phyloP scores from a whole-genome alignment of 1,140 invertebrate genomes.

The Drosophila truncata region DNA sequence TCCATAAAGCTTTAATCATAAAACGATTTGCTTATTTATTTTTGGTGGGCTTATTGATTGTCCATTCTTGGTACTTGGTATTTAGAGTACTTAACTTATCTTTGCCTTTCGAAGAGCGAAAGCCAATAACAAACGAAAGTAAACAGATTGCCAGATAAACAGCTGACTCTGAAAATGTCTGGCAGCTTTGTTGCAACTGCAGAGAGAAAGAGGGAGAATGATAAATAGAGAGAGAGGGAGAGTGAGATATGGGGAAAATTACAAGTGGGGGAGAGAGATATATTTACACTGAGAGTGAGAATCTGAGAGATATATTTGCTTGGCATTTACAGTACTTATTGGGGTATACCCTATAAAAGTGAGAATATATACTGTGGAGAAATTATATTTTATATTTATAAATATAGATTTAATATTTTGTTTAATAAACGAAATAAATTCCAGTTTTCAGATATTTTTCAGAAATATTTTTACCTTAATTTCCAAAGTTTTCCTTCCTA shows the following conservation, averaged over 20 bases:
- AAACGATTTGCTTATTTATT: constrained; percentile 28
- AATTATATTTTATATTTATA: no score
- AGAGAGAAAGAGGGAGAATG: constrained; percentile 2
- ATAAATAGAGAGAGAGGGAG: background rate
- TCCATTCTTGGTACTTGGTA: constrained; percentile 25
- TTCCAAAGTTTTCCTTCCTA: no score
- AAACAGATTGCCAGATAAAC: constrained; percentile 60
- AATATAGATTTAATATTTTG: no score
- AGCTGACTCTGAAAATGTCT: constrained; percentile 63
- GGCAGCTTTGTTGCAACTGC: constrained; percentile 66
- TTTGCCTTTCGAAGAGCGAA: constrained; percentile 11
- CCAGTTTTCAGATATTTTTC: no score
- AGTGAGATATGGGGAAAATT: background rate
- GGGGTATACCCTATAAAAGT: background rate
- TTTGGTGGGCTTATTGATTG: constrained; percentile 36
- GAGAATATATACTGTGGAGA: background rate
- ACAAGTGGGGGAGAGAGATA: background rate
- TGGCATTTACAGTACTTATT: constrained; percentile 9
- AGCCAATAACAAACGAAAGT: constrained; percentile 55
- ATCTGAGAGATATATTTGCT: background rate
- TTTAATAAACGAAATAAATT: no score
- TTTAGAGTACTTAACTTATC: constrained; percentile 40
- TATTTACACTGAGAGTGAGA: background rate
- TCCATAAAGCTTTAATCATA: constrained; percentile 9
- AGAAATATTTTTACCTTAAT: no score